Evolutionary conservation across 2,888 invertebrate genomes (phyloP), one percentile per base, ranked within the genome.

Genomic region (Busseola fusca): DNA sequence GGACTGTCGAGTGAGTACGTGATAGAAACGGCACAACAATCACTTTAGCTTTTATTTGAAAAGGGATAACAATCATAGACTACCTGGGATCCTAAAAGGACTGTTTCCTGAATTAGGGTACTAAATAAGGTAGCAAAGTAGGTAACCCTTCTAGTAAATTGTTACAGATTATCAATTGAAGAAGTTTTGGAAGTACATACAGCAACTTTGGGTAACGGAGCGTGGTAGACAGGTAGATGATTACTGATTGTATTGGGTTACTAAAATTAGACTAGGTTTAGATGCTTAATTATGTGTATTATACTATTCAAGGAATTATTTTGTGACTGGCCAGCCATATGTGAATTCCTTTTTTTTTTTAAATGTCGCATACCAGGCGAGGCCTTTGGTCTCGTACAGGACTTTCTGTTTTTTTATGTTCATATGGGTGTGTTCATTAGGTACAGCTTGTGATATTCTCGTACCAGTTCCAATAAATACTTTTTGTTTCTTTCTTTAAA

Each of bases 171-270:
- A 95, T 84, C 96, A 96, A 85, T 86, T 95, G 74, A 91, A 92
- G 78, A 96, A 95, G 81, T 92, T 96, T 84, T 94, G 93, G 93
- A 90, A 90, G 67, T 96, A 96, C 81, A 91, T 96, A 30, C 90
- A 91, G 58, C 93, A 95, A 77, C 91, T 96, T 67, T 96, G 96
- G 96, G 89, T 91, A 1, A 91, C 93, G 9, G 95, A 95, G 78
- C 92, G 93, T n/a, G 96, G 96, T 3, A 88, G 94, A 64, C 96
- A 96, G 93, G 96, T 96, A 83, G 0, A 25, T n/a, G n/a, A n/a
- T n/a, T n/a, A n/a, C n/a, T n/a, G n/a, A n/a, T n/a, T n/a, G n/a
- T n/a, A n/a, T n/a, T 40, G 37, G 7, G 16, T 42, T 52, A 34
- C 18, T 27, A 14, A 30, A 52, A 25, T 67, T 18, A 34, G 1